A percentile compares a stretch with the other conserved stretches of the same genome.
Evolutionary conservation across 2,113 vertebrate species (phyloP).

Genomic region (Smithornis capensis): DNA sequence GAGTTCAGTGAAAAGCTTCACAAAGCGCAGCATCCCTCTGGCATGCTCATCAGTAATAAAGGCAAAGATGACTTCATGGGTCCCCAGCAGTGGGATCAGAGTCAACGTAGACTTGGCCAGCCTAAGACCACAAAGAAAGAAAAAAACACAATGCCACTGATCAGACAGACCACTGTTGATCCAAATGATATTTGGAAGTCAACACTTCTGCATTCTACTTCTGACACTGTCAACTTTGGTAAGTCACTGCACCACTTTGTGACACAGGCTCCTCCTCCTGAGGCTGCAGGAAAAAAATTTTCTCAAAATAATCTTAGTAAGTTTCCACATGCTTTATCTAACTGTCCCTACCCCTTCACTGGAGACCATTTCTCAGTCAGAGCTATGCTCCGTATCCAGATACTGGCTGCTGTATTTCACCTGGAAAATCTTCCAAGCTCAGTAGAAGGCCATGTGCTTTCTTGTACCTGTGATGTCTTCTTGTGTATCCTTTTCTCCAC

Average conservation of each 20-base stretch:
- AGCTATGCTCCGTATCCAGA: neutral
- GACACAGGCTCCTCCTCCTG: neutral
- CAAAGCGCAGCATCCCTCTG: constrained; percentile 77
- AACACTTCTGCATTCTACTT: neutral
- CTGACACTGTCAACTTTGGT: neutral
- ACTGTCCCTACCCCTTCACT: neutral
- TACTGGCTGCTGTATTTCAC: neutral
- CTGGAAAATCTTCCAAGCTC: neutral
- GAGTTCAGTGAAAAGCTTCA: constrained; percentile 86
- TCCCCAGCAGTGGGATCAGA: constrained; percentile 87
- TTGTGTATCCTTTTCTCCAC: neutral
- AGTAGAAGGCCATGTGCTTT: neutral
- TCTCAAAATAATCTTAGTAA: neutral
- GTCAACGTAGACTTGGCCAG: constrained; percentile 89
- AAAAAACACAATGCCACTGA: neutral
- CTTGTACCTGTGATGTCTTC: neutral
- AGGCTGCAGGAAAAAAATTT: neutral
- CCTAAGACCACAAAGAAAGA: constrained; percentile 61
- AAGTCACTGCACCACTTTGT: neutral
- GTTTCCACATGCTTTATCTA: neutral
- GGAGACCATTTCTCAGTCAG: neutral
- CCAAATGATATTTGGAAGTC: neutral
- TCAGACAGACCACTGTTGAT: neutral
- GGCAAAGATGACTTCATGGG: constrained; percentile 88
- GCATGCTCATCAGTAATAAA: constrained; percentile 82